These are phyloP conservation scores for Andrena cerasifolii DNA, from an alignment of 1,140 invertebrate genomes.

Conservation along the genomic window DNA sequence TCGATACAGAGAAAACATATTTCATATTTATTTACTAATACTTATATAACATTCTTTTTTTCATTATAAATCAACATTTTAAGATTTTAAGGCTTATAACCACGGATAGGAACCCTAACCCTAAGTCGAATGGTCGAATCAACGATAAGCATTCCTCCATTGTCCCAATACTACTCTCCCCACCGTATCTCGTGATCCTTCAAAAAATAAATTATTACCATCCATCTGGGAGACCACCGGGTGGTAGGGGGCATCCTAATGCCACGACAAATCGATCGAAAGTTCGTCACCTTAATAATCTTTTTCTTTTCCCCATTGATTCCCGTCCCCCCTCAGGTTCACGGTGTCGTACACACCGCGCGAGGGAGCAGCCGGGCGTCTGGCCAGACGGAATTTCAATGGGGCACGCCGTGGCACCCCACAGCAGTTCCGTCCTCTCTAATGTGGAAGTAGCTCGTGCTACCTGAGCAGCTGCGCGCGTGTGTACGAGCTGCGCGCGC, in stretches of 20 bases:
- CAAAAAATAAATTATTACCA: slow-evolving; percentile 28
- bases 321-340: slow-evolving; percentile 32
- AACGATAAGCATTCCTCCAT: background rate
- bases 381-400: slow-evolving; percentile 75
- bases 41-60: too few relatives aligned
- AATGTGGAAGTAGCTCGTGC: slow-evolving; percentile 80
- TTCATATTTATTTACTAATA: too few relatives aligned
- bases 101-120: too few relatives aligned
- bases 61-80: too few relatives aligned
- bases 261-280: slow-evolving; percentile 61
- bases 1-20: too few relatives aligned
- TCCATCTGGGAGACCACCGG: background rate
- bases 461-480: slow-evolving; percentile 80
- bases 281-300: slow-evolving; percentile 66
- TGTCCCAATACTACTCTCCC: too few relatives aligned
- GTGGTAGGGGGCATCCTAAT: slow-evolving; percentile 41
- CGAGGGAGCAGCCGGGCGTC: slow-evolving; percentile 70
- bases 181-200: background rate
- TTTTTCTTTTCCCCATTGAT: slow-evolving; percentile 53
- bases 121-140: background rate
- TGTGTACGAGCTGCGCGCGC: slow-evolving; percentile 40
- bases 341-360: slow-evolving; percentile 25
- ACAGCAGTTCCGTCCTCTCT: slow-evolving; percentile 71
- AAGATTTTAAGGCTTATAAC: too few relatives aligned
- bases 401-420: slow-evolving; percentile 58